Percentiles rank a stretch among this genome's conserved stretches.
These are phyloP conservation scores for Nothocercus nigrocapillus DNA, from an alignment of 2,113 vertebrate genomes.

Conservation along the genomic window DNA sequence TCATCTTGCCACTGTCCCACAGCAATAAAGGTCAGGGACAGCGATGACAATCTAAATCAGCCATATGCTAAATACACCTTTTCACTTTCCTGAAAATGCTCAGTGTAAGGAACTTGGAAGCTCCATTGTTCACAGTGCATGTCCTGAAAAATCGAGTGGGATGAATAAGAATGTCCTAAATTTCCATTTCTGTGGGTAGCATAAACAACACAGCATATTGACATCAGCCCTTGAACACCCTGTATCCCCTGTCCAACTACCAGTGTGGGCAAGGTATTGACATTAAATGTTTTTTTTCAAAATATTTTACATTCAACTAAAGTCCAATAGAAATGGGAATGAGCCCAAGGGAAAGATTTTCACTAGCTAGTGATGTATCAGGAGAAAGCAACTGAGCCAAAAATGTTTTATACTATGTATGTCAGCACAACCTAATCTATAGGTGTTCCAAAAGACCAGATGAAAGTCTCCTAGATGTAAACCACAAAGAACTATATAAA, in stretches of 20 bases:
- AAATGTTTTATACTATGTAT: background rate
- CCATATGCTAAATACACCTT: conserved; percentile 44
- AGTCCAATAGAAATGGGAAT: background rate
- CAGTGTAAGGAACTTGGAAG: background rate
- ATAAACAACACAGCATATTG: background rate
- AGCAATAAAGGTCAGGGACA: conserved; percentile 56
- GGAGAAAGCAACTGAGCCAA: background rate
- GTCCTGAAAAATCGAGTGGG: background rate
- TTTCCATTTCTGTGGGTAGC: background rate
- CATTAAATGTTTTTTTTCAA: background rate
- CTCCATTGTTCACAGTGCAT: background rate
- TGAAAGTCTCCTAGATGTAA: background rate
- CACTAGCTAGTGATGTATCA: background rate
- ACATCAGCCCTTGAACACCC: background rate
- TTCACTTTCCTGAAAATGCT: conserved; percentile 28
- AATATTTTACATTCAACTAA: background rate
- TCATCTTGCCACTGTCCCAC: conserved; percentile 48
- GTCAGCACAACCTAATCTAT: background rate
- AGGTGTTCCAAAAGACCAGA: background rate
- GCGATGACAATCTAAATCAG: conserved; percentile 50
- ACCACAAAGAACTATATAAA: background rate
- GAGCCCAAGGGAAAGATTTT: background rate
- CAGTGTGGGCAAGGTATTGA: background rate
- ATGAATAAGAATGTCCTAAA: background rate
- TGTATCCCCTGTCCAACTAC: background rate